Evolutionary conservation across 2,888 invertebrate species (phyloP), one percentile per base, ranked within the genome.

Genomic region (Drosophila kokeensis): DNA sequence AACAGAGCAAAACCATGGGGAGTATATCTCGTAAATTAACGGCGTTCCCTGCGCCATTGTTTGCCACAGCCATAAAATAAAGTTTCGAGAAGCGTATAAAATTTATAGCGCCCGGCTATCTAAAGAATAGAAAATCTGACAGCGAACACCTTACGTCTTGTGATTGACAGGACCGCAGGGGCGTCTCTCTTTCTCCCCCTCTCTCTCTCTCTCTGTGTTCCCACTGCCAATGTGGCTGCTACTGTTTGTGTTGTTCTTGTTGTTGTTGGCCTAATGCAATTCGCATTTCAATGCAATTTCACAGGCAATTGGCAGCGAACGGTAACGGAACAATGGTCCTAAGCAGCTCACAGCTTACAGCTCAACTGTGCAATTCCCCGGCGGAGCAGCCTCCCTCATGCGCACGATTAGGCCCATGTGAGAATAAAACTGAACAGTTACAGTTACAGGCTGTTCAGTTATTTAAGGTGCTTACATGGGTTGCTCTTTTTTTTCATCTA

Each of bases 11-110:
- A 76, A 73, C 85, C 79, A 81, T 86, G 84, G 90, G 89, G 89
- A 87, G 90, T 90, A 83, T 78, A 86, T 89, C 82, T 89, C 87
- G 87, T 87, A 87, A 87, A 87, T 87, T 87, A 89, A 89, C 87
- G 87, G 89, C 87, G 88, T 85, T 85, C 81, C 68, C 67, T 40
- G 67, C 61, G 66, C 72, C 67, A 71, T 73, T 82, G 79, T 79
- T 79, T 82, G 76, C 72, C 77, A 67, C 79, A 83, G 71, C 75
- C 84, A 88, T 87, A 86, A 88, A 87, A 83, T 88, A 88, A 87
- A 87, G 87, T 87, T 87, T 86, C 87, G 76, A 87, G 87, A 84
- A 87, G 89, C 81, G 87, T 87, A 87, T 87, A 87, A 85, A 87
- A 87, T 87, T 87, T 87, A 87, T 88, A 79, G 87, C 84, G 76